Evolutionary conservation across 23 tunicate genomes (phyloP).

Genomic region (Botrylloides violaceus): DNA sequence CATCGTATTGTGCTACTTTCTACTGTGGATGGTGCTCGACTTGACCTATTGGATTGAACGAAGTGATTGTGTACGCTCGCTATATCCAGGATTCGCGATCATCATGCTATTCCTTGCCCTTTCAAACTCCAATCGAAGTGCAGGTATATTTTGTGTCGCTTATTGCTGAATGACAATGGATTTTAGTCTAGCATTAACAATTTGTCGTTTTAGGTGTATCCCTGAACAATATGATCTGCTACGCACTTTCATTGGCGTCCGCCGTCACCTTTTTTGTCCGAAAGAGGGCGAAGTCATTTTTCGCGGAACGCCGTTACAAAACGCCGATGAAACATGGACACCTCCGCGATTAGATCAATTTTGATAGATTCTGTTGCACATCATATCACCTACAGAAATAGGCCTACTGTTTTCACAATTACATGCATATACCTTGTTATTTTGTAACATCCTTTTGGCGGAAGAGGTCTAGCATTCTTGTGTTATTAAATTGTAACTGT

Average conservation of each 20-base stretch:
- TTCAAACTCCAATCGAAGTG: not conserved
- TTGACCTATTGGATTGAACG: not conserved
- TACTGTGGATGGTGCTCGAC: not conserved
- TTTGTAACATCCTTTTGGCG: too few species aligned
- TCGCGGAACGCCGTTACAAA: not conserved
- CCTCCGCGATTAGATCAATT: not conserved
- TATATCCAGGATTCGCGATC: conserved; percentile 7
- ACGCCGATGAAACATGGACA: not conserved
- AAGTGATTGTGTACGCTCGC: not conserved
- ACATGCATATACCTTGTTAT: too few species aligned
- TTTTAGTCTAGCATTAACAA: not conserved
- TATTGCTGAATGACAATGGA: too few species aligned
- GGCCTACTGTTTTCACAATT: too few species aligned
- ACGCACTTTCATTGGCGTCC: not conserved
- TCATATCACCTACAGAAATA: too few species aligned
- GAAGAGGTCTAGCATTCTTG: too few species aligned
- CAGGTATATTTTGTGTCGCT: too few species aligned
- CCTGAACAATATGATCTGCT: not conserved
- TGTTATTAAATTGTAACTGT: too few species aligned
- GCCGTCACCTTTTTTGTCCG: not conserved
- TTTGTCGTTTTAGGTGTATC: not conserved
- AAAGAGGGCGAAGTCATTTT: not conserved
- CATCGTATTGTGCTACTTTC: not conserved
- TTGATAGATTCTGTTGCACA: too few species aligned
- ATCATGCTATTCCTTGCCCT: conserved; percentile 1